Percentiles rank a stretch among this genome's conserved stretches.
phyloP scores from a whole-genome alignment of 2,113 vertebrate species.

The Sceloporus tristichus region DNA sequence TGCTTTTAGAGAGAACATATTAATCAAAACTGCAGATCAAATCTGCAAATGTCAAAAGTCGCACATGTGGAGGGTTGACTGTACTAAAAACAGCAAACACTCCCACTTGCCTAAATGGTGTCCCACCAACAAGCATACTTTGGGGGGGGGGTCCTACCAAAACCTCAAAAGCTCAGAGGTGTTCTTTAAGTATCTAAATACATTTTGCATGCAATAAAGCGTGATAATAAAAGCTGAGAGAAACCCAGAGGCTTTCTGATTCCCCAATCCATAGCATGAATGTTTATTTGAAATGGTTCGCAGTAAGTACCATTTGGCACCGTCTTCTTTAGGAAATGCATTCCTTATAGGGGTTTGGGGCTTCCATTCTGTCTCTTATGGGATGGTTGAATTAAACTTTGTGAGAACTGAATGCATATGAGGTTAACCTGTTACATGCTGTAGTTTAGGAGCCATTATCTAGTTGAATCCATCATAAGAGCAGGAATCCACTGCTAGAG shows the following conservation, averaged over 20 bases:
- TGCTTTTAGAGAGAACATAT: too few species aligned
- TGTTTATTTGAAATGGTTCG: not conserved
- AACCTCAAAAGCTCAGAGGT: not conserved
- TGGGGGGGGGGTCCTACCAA: not conserved
- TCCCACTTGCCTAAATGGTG: too few species aligned
- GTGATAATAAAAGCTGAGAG: slow-evolving; percentile 28
- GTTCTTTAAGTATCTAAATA: not conserved
- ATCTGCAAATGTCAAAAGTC: too few species aligned
- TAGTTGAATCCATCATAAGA: too few species aligned
- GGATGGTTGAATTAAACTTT: slow-evolving; percentile 44
- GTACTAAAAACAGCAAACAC: too few species aligned
- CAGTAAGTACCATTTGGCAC: not conserved
- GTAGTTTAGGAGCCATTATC: too few species aligned
- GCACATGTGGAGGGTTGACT: too few species aligned
- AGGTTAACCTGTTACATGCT: too few species aligned
- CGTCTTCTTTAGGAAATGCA: not conserved
- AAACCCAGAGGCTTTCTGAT: not conserved
- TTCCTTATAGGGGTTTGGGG: not conserved
- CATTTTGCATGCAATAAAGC: slow-evolving; percentile 18
- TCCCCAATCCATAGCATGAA: not conserved
- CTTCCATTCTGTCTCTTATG: slow-evolving; percentile 1
- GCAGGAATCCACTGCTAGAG: too few species aligned
- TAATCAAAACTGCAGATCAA: too few species aligned
- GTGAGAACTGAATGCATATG: slow-evolving; percentile 29
- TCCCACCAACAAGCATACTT: too few species aligned